These are phyloP conservation scores for Leptinotarsa undecemlineata DNA, from an alignment of 1,140 invertebrate species.

Conservation along the genomic window DNA sequence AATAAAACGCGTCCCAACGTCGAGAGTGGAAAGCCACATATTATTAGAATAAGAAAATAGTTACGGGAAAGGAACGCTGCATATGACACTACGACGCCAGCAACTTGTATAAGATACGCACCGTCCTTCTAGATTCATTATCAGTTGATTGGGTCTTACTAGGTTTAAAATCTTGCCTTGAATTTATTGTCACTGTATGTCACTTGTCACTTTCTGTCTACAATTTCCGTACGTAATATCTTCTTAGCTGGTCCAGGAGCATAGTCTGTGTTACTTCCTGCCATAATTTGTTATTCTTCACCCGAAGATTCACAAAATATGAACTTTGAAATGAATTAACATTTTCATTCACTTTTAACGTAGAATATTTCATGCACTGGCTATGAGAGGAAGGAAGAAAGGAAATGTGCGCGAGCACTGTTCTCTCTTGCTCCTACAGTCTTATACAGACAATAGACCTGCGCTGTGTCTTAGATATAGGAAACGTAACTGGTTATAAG, in stretches of 20 bases:
- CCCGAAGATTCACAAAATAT: no score
- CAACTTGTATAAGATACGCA: not conserved
- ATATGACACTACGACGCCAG: not conserved
- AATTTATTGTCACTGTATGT: not conserved
- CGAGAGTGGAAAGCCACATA: not conserved
- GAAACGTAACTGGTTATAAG: not conserved
- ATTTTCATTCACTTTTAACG: no score
- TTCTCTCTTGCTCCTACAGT: not conserved
- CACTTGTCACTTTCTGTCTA: not conserved
- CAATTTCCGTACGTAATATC: not conserved
- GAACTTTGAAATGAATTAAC: no score
- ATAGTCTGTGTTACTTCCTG: no score
- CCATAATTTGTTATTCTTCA: no score
- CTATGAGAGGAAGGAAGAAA: not conserved
- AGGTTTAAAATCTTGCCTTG: not conserved
- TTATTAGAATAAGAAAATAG: not conserved
- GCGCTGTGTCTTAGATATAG: not conserved
- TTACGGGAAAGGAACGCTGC: not conserved
- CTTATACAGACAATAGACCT: not conserved
- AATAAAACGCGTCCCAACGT: no score
- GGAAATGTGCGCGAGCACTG: not conserved
- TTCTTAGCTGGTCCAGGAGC: not conserved
- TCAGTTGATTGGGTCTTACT: not conserved
- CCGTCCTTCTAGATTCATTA: not conserved
- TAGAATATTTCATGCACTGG: no score